Conservation (phyloP, 2,113 vertebrate genomes). For the Acrocephalus arundinaceus region DNA sequence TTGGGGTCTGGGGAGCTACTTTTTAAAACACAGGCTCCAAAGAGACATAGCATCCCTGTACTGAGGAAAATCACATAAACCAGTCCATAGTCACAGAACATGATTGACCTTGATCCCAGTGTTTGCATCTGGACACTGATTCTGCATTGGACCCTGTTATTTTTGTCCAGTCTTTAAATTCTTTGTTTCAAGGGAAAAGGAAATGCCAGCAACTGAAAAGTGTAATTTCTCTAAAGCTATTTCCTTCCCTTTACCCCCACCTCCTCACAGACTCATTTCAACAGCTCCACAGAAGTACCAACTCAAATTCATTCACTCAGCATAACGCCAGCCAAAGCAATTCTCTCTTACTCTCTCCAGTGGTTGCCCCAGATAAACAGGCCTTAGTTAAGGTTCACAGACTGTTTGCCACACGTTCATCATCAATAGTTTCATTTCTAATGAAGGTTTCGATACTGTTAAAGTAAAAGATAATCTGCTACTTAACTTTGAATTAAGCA, state of each 20-base stretch:
- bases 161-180: background rate
- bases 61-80: background rate
- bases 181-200: background rate
- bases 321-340: background rate
- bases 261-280: background rate
- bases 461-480: conserved; percentile 38
- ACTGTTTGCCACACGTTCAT: background rate
- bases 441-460: background rate
- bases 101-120: background rate
- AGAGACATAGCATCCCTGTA: background rate
- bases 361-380: conserved; percentile 16
- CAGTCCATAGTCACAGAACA: background rate
- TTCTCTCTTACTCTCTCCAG: background rate
- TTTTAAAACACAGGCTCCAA: background rate
- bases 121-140: background rate
- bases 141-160: background rate
- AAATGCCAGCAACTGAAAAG: background rate
- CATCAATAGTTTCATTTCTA: conserved; percentile 42
- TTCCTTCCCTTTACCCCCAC: background rate
- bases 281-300: background rate
- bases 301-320: background rate
- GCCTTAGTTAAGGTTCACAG: conserved; percentile 34
- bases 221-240: background rate
- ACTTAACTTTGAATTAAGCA: conserved; percentile 45
- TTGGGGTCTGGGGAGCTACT: accelerated